Base-by-base conservation (phyloP, 2,888 invertebrate species). In the Homarus gammarus region DNA sequence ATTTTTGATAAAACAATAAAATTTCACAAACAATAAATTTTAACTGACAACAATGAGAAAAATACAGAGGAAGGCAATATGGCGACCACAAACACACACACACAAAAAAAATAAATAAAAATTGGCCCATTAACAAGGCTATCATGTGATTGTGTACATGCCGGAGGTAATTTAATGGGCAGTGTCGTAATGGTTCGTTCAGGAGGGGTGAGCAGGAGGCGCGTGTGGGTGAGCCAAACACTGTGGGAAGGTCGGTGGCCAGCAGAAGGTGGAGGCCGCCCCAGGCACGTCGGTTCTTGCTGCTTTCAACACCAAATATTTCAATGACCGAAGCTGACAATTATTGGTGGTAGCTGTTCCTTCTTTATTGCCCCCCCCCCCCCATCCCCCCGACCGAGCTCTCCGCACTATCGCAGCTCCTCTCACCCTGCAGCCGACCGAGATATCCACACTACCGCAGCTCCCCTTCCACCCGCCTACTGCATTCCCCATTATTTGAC, bases 61-160 rank as follows among this genome's bases (percentile, higher is more conserved):
- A n/a, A n/a, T n/a, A n/a, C n/a, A n/a, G n/a, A n/a, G n/a, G n/a
- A 33, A 1, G 75, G 75, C 75, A 75, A 75, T n/a, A 75, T 75
- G 75, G 75, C 75, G 31, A 44, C 75, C 75, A 15, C 44, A 44
- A 40, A 18, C 40, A 36, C 22, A 27, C 15, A 40, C 44, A n/a
- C 44, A 36, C 33, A 61, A 56, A 31, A 15, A 36, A 61, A 61
- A 73, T 38, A 64, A 40, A 44, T 33, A 78, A 22, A 81, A 81
- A 81, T 81, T 81, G 38, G 38, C 81, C 81, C n/a, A 81, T 81
- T 81, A 81, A 64, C 64, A 81, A 81, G 81, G 27, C 81, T 64
- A 64, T 81, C 38, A 81, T 61, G 36, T 64, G 51, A 81, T 81
- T 81, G 64, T 81, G 33, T 64, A 27, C 81, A 56, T 56, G 33